Evolutionary conservation across 2,797 vertebrate species (phyloP).

Genomic region (Apodemus agrarius): DNA sequence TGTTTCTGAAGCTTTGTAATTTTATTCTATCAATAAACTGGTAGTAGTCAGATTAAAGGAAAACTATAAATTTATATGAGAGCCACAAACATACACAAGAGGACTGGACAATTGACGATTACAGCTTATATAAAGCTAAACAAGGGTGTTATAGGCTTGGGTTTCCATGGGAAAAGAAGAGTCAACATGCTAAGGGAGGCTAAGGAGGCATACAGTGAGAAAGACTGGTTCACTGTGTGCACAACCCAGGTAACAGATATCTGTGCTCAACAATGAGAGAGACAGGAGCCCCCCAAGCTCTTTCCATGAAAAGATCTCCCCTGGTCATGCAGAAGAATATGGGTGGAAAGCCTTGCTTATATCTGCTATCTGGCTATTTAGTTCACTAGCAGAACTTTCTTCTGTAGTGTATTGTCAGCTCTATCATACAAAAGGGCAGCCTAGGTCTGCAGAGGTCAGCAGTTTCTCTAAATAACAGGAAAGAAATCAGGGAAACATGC

Average conservation of each 20-base stretch:
- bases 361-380: neutral
- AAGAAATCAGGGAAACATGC: neutral
- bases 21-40: neutral
- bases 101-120: neutral
- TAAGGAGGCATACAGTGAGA: neutral
- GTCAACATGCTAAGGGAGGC: neutral
- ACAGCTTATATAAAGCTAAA: neutral
- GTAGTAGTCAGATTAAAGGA: neutral
- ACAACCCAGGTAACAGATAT: neutral
- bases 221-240: neutral
- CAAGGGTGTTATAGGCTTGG: neutral
- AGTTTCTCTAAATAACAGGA: neutral
- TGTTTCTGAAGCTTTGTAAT: neutral
- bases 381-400: neutral
- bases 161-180: neutral
- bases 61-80: neutral
- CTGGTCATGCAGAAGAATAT: neutral
- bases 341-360: neutral
- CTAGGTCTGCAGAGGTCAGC: neutral
- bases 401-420: neutral
- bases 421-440: neutral
- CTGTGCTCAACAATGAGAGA: neutral
- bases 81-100: neutral
- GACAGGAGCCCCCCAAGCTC: no score
- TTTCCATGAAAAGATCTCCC: neutral